Evolutionary conservation across 2,113 vertebrate genomes (phyloP), one percentile per base, ranked within the genome.

Genomic region (Mionectes macconnelli): DNA sequence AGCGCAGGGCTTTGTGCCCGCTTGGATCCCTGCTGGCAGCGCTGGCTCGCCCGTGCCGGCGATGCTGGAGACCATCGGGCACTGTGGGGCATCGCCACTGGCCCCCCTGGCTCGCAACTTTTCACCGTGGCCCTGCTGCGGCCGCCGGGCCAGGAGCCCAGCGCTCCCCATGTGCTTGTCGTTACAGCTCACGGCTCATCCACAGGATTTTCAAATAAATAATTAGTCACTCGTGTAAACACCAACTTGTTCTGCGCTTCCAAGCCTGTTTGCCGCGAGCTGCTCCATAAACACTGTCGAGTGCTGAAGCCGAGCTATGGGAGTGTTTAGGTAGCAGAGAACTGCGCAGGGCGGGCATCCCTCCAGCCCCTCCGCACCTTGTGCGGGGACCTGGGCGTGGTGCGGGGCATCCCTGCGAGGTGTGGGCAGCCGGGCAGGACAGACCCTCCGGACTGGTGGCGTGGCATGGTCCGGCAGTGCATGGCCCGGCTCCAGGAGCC

Each of bases 231-330:
- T 94, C 91, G 84, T 94, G 95, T 94, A 96, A 96, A 96, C 94
- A 94, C 64, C 89, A 79, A 59, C 92, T 89, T 89, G 90, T 91
- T 87, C 96, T 37, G 87, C 84, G 69, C 95, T 94, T 90, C 87
- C 91, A 88, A 70, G 89, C 23, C 92, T 94, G 95, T 95, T 93
- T 95, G 94, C 88, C 90, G 90, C 90, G 10, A 89, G 92, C 93
- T 56, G 90, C 87, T 81, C 56, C 90, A 84, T 90, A 96, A 96
- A 97, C 93, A 96, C 79, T 93, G 96, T 97, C 97, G 97, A 97
- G 97, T 97, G 97, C 88, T 96, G 79, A 76, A 96, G 95, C 95
- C 60, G 40, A 94, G 95, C 88, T 77, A 94, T 67, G 96, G 93
- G 91, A 93, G 90, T 49, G n/a, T 96, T 97, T 82, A 93, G 27